Evolutionary conservation across 2,888 invertebrate genomes (phyloP).

Genomic region (Cephus pulcher): DNA sequence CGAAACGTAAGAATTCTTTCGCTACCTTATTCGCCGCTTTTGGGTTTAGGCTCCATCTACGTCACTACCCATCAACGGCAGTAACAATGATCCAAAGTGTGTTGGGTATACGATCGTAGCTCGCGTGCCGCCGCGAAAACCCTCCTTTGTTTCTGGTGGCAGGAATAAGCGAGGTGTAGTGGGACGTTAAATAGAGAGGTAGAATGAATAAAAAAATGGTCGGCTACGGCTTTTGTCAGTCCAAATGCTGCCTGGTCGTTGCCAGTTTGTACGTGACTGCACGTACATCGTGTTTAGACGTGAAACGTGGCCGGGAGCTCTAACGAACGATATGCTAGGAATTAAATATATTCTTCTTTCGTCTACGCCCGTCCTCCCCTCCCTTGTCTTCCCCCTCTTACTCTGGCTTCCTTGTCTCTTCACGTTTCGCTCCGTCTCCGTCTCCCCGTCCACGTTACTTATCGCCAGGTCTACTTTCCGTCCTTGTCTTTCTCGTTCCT

Average conservation of each 20-base stretch:
- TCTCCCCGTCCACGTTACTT: not conserved
- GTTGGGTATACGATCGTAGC: not conserved
- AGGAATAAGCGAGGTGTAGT: no score
- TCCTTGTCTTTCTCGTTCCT: not conserved
- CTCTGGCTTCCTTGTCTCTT: no score
- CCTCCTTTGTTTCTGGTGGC: not conserved
- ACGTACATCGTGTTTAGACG: conserved; percentile 49
- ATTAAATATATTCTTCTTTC: conserved; percentile 36
- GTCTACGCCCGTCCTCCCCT: not conserved
- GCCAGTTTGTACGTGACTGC: conserved; percentile 37
- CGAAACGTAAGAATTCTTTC: not conserved
- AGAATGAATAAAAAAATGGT: not conserved
- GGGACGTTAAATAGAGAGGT: not conserved
- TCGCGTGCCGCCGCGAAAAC: not conserved
- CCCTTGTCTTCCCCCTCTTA: no score
- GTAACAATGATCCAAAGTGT: not conserved
- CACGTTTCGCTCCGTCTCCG: not conserved
- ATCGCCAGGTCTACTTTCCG: not conserved
- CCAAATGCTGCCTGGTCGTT: conserved; percentile 28
- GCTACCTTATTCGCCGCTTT: not conserved
- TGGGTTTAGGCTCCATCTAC: not conserved
- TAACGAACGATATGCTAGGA: conserved; percentile 32
- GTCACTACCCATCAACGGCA: not conserved
- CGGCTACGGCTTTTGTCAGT: conserved; percentile 22
- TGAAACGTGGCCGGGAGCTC: conserved; percentile 39